phyloP scores from a whole-genome alignment of 2,113 vertebrate genomes.

The Scophthalmus maximus region DNA sequence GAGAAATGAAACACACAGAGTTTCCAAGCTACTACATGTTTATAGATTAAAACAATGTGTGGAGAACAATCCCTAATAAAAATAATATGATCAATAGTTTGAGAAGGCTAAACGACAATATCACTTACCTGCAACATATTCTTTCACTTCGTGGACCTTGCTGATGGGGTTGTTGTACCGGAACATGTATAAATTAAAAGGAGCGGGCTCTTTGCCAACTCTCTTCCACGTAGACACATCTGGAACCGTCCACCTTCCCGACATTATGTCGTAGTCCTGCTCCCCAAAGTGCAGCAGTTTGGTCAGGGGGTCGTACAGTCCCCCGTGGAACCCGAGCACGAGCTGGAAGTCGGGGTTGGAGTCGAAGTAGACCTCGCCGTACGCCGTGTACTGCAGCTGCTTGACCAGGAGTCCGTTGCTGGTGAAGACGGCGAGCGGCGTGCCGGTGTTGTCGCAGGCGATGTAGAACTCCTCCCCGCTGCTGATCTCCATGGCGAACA shows the following conservation, averaged over 20 bases:
- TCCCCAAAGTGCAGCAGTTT: conserved; percentile 97
- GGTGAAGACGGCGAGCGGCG: conserved; percentile 94
- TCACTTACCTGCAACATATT: conserved; percentile 94
- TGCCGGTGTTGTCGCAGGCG: conserved; percentile 95
- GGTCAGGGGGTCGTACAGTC: conserved; percentile 94
- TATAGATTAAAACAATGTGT: not conserved
- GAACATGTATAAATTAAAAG: conserved; percentile 99
- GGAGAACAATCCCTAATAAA: not conserved
- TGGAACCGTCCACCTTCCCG: conserved; percentile 95
- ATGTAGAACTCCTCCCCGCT: conserved; percentile 98
- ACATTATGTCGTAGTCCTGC: conserved; percentile 96
- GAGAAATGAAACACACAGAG: not conserved
- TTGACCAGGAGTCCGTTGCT: conserved; percentile 96
- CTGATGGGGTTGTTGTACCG: conserved; percentile 97
- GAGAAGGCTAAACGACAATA: not conserved
- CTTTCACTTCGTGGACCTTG: conserved; percentile 94
- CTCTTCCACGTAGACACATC: conserved; percentile 92
- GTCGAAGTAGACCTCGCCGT: conserved; percentile 97
- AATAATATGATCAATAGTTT: too few relatives aligned
- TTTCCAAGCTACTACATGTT: not conserved
- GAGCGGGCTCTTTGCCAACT: conserved; percentile 91
- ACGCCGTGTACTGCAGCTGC: conserved; percentile 97
- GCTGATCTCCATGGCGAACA: conserved; percentile 99
- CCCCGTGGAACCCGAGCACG: conserved; percentile 96
- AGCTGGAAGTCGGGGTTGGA: conserved; percentile 97